Percentiles rank a stretch among this genome's conserved stretches.
These are phyloP conservation scores for Neolamprologus caudopunctatus DNA, from an alignment of 2,113 vertebrate genomes.

Conservation along the genomic window DNA sequence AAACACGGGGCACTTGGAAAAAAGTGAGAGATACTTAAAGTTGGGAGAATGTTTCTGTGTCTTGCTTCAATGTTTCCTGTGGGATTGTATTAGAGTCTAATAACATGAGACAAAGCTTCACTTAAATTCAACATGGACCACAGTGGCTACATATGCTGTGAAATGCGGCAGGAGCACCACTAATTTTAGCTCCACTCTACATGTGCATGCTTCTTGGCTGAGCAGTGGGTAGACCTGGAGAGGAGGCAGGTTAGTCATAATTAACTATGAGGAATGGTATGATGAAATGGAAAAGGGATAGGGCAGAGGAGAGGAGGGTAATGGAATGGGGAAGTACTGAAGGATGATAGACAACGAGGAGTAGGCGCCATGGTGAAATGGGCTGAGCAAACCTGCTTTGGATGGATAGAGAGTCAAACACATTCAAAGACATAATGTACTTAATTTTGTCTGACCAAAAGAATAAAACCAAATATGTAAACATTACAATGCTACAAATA, in stretches of 20 bases:
- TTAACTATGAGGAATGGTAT: background rate
- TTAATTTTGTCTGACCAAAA: background rate
- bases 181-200: background rate
- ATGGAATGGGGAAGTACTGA: background rate
- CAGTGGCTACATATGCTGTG: background rate
- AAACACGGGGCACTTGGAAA: accelerated
- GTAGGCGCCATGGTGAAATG: background rate
- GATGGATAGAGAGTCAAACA: background rate
- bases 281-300: background rate
- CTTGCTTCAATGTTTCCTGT: background rate
- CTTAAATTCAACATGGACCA: background rate
- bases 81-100: background rate
- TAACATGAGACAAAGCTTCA: background rate
- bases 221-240: background rate
- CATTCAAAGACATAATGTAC: background rate
- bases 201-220: background rate
- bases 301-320: background rate
- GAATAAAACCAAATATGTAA: background rate
- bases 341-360: background rate
- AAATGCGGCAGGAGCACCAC: accelerated
- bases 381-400: background rate
- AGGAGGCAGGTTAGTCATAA: background rate
- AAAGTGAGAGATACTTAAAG: background rate
- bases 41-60: background rate
- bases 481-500: background rate